Conservation (phyloP, 2,113 vertebrate species). For the Psammodynastes pulverulentus region DNA sequence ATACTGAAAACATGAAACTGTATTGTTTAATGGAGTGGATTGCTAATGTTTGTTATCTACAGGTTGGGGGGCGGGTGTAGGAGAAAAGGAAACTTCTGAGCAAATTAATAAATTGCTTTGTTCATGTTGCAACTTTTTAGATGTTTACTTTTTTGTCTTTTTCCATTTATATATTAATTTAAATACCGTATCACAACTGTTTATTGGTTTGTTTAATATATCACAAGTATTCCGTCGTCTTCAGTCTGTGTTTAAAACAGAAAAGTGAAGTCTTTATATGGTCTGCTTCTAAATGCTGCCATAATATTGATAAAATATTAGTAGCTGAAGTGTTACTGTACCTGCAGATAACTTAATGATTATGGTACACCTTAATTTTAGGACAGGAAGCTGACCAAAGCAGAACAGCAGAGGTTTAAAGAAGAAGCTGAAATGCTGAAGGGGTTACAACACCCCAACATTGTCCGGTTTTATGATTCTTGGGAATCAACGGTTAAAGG, state of each 20-base stretch:
- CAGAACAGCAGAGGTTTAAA: constrained; percentile 89
- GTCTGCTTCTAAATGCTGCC: background rate
- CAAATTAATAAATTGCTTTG: background rate
- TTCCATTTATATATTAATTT: background rate
- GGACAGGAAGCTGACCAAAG: constrained; percentile 92
- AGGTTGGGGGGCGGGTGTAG: background rate
- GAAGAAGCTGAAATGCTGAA: constrained; percentile 96
- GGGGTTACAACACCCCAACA: constrained; percentile 91
- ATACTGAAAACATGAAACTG: background rate
- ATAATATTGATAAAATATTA: background rate
- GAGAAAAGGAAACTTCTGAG: background rate
- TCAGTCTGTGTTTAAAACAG: background rate
- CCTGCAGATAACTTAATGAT: background rate
- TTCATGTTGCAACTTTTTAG: background rate
- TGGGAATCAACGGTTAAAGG: constrained; percentile 89
- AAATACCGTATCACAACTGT: background rate
- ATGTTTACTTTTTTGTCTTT: background rate
- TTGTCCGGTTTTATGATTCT: constrained; percentile 93
- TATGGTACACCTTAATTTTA: constrained; percentile 50
- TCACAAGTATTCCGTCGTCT: background rate
- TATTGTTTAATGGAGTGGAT: background rate
- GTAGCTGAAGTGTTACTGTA: background rate
- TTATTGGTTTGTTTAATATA: background rate
- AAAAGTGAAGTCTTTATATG: background rate
- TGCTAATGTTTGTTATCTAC: background rate